These are phyloP conservation scores for Megaleporinus macrocephalus DNA, from an alignment of 2,113 vertebrate genomes.

Conservation along the genomic window DNA sequence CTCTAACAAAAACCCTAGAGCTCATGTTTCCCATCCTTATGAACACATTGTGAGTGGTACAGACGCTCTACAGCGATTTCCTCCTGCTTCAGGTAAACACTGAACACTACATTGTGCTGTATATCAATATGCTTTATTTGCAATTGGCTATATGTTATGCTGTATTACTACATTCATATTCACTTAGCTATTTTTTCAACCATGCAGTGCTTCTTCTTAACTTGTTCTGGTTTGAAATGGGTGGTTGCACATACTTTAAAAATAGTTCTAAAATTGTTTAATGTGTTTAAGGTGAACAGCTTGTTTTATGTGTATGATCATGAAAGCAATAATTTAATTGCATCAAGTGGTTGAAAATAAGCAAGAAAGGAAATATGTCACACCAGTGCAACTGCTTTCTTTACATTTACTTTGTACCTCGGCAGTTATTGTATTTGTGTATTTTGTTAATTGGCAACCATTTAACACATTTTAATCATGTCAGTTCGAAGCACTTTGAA, in stretches of 20 bases:
- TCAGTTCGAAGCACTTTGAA: no score
- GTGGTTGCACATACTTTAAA: neutral
- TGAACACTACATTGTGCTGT: no score
- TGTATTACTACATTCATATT: neutral
- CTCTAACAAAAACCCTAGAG: neutral
- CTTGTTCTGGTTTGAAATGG: neutral
- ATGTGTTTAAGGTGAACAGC: neutral
- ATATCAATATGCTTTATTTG: neutral
- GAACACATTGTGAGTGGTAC: neutral
- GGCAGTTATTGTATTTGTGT: no score
- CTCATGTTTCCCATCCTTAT: neutral
- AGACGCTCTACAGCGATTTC: neutral
- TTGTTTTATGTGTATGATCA: neutral
- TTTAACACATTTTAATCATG: no score
- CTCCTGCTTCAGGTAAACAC: constrained; percentile 27
- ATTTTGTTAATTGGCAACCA: no score
- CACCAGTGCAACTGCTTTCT: no score
- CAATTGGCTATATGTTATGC: neutral
- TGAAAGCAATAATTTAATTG: neutral
- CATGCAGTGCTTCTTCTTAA: neutral
- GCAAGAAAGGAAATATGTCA: no score
- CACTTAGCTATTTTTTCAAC: neutral
- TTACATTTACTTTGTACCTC: no score
- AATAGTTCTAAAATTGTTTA: neutral
- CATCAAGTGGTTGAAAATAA: no score